phyloP scores from a whole-genome alignment of 2,888 invertebrate species.

The Caenorhabditis becei region DNA sequence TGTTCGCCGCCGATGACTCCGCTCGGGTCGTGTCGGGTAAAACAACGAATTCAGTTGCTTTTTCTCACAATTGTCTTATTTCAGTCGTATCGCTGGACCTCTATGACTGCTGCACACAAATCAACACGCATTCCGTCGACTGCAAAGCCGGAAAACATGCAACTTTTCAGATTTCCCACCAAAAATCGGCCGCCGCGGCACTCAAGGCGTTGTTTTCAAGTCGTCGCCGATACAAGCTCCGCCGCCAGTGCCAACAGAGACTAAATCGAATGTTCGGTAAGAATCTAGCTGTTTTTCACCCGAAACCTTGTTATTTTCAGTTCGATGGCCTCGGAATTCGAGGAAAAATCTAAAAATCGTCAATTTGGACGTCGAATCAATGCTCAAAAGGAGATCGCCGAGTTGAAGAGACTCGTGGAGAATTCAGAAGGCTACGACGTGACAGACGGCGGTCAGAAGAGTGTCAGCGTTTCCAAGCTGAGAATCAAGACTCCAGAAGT shows the following conservation, averaged over 20 bases:
- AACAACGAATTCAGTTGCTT: background rate
- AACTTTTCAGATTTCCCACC: background rate
- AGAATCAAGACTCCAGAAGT: too few relatives aligned
- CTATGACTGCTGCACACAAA: slow-evolving; percentile 31
- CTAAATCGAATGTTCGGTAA: background rate
- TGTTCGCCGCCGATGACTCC: slow-evolving; percentile 2
- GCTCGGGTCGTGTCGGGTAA: slow-evolving; percentile 25
- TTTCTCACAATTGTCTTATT: background rate
- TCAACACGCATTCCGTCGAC: background rate
- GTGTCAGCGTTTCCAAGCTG: too few relatives aligned
- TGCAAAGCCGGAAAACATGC: background rate
- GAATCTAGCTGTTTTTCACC: background rate
- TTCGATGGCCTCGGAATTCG: slow-evolving; percentile 43
- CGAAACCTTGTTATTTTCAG: too few relatives aligned
- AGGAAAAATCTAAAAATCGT: slow-evolving; percentile 11
- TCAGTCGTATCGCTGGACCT: slow-evolving; percentile 53
- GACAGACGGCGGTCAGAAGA: too few relatives aligned
- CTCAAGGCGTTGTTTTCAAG: background rate
- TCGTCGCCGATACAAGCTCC: background rate
- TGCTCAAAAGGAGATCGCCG: slow-evolving; percentile 38
- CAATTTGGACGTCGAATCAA: slow-evolving; percentile 34
- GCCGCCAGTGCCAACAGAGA: slow-evolving; percentile 1
- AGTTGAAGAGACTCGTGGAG: slow-evolving; percentile 13
- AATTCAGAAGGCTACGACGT: too few relatives aligned
- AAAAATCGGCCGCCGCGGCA: background rate